Base-by-base conservation (phyloP, 2,113 vertebrate species). In the Heterotis niloticus region DNA sequence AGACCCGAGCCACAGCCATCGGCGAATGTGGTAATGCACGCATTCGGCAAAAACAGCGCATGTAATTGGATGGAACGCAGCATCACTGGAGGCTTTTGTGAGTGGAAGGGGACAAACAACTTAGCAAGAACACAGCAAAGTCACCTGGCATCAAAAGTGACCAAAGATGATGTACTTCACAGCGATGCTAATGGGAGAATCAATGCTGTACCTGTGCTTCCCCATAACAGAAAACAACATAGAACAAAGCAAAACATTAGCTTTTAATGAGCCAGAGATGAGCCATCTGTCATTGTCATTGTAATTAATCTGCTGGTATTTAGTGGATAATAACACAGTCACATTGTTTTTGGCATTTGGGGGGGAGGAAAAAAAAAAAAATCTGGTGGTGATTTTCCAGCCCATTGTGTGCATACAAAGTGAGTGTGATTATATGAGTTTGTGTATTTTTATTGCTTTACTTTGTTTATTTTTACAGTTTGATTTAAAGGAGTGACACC, bases 301-400 rank as follows among this genome's bases (percentile, higher is more conserved):
- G 86, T 91, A 91, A 93, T 92, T 91, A 92, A 91, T 91, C 89
- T 90, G 88, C 80, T 82, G 88, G 87, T 87, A 92, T 91, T 91
- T 89, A 91, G 88, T 88, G 87, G 90, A 87, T 92, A 93, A 93
- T 90, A 89, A 90, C 87, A 85, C 89, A 88, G 88, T 89, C 84
- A 28, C 2, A 44, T 44, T 44, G 83, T 60, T 74, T 23, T 26
- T 29, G 13, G 34, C 34, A 44, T 44, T 44, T 44, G n/a, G n/a
- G n/a, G n/a, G n/a, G n/a, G n/a, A n/a, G 10, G 1, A n/a, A 57
- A 24, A 29, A 54, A 56, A 57, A 23, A 66, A 26, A 51, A 10
- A n/a, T 23, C 23, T 26, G 13, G 23, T 34, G 18, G 7, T 78
- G 9, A 68, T 70, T 24, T 68, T 34, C 56, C 54, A 75, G 52